Percentiles rank a stretch among this genome's conserved stretches.
These are phyloP conservation scores for Bergia sp. DNA, from an alignment of 92 coral and sea anemone genomes.

Conservation along the genomic window DNA sequence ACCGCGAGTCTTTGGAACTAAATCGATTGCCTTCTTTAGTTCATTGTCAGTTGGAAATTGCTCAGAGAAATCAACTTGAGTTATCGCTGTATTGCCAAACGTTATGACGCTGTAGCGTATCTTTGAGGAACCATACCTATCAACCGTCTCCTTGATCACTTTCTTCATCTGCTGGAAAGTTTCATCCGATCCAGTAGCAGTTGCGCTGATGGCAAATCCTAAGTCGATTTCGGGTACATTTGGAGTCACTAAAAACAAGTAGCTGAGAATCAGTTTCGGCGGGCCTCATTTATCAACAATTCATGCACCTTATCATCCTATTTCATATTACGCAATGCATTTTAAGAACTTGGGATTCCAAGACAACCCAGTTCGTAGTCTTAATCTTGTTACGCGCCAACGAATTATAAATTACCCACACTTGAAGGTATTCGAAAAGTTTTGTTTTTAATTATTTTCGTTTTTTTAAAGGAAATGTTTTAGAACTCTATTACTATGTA, in stretches of 20 bases:
- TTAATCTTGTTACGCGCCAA: too few species aligned
- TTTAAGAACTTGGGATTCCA: too few species aligned
- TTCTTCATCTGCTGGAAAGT: slow-evolving; percentile 68
- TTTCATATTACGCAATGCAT: too few species aligned
- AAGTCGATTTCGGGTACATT: slow-evolving; percentile 77
- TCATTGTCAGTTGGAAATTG: slow-evolving; percentile 57
- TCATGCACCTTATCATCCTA: too few species aligned
- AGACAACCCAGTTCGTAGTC: too few species aligned
- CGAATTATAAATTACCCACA: too few species aligned
- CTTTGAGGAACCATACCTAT: slow-evolving; percentile 65
- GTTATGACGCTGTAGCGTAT: slow-evolving; percentile 80
- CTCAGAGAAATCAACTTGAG: slow-evolving; percentile 67
- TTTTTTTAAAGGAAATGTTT: too few species aligned
- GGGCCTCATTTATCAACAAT: too few species aligned
- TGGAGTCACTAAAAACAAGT: slow-evolving; percentile 47
- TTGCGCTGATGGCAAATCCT: slow-evolving; percentile 79
- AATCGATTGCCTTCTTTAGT: slow-evolving; percentile 58
- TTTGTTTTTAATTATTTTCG: too few species aligned
- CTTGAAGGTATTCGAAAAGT: too few species aligned
- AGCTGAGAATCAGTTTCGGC: too few species aligned
- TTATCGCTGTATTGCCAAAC: slow-evolving; percentile 65
- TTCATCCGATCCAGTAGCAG: slow-evolving; percentile 65
- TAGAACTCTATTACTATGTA: too few species aligned
- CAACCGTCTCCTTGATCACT: slow-evolving; percentile 64
- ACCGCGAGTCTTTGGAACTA: slow-evolving; percentile 59